Evolutionary conservation across 2,797 vertebrate species (phyloP).

Genomic region (Eulemur mongoz): DNA sequence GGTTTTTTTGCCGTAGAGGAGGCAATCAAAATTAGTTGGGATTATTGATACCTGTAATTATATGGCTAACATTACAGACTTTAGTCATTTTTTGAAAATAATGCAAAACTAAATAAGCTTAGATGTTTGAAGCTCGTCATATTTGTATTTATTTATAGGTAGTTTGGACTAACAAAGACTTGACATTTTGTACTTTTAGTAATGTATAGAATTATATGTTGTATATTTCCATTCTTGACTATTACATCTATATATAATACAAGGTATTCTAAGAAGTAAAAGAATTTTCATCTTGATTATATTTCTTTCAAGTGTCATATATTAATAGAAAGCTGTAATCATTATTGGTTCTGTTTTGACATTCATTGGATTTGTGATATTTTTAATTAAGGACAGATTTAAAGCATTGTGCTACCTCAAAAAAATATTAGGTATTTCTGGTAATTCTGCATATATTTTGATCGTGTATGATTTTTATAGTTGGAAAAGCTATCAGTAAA

Average conservation of each 20-base stretch:
- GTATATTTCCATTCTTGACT: not conserved
- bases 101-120: not conserved
- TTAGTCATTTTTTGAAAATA: not conserved
- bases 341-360: constrained; percentile 13
- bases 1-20: not conserved
- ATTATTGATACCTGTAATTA: not conserved
- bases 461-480: constrained; percentile 5
- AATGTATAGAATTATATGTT: not conserved
- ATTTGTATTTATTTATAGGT: not conserved
- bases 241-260: not conserved
- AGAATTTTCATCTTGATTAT: not conserved
- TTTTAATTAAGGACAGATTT: constrained; percentile 48
- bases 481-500: constrained; percentile 12
- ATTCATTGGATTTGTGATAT: constrained; percentile 13
- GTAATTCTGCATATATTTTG: not conserved
- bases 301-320: not conserved
- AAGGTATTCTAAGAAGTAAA: not conserved
- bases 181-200: not conserved
- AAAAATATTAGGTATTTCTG: constrained; percentile 21
- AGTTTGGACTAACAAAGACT: not conserved
- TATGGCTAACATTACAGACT: not conserved
- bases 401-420: not conserved
- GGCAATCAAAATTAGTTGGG: not conserved
- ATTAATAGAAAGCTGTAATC: not conserved
- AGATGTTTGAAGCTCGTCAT: not conserved